Conservation (phyloP, 1,140 invertebrate species). For the Scaptomyza montana region DNA sequence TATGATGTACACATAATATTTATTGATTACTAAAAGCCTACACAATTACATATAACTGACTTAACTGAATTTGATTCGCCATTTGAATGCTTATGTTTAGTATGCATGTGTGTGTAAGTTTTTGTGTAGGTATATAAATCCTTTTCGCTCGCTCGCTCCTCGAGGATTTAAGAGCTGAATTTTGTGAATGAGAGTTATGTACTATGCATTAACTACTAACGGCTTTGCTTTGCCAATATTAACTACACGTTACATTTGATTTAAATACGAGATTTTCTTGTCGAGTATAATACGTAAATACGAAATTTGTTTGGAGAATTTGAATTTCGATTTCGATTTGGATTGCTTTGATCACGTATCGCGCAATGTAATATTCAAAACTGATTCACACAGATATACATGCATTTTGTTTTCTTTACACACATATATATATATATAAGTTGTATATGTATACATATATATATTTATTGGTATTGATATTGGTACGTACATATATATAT, state of each 20-base stretch:
- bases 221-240: constrained; percentile 1
- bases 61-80: constrained; percentile 51
- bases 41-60: constrained; percentile 37
- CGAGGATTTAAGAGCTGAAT: not conserved
- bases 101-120: constrained; percentile 12
- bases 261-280: constrained; percentile 12
- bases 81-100: constrained; percentile 25
- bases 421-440: constrained; percentile 19
- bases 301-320: not conserved
- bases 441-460: constrained; percentile 7
- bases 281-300: constrained; percentile 5
- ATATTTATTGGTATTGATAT: not conserved
- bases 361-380: constrained; percentile 4
- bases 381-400: constrained; percentile 10
- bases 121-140: not conserved
- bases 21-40: constrained; percentile 45
- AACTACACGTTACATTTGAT: constrained; percentile 19
- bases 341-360: constrained; percentile 31
- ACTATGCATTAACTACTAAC: constrained; percentile 5
- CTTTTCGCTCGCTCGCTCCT: not conserved
- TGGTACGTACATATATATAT: not conserved
- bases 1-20: constrained; percentile 2
- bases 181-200: not conserved
- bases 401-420: constrained; percentile 25
- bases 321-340: not conserved